A percentile compares a stretch with the other conserved stretches of the same genome.
Conservation (phyloP, 2,888 invertebrate species). For the Thymelicus lineola region DNA sequence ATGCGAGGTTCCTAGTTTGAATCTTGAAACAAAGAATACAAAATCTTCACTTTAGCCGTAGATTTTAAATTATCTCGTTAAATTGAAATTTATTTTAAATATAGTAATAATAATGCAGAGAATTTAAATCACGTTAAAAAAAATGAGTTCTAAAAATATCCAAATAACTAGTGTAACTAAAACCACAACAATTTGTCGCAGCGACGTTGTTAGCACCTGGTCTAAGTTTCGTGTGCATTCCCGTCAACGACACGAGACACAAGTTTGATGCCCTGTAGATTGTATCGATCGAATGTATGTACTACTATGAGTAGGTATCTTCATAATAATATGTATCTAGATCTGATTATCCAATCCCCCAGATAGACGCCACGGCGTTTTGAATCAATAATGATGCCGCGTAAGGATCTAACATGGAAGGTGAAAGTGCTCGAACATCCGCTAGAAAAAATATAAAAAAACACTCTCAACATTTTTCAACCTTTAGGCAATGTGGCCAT, state of each 20-base stretch:
- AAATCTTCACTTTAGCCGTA: no score
- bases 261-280: slow-evolving; percentile 52
- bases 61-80: no score
- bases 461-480: slow-evolving; percentile 73
- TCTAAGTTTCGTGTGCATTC: slow-evolving; percentile 37
- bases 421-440: slow-evolving; percentile 75
- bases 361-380: slow-evolving; percentile 57
- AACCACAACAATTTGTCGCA: neutral
- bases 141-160: no score
- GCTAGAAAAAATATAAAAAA: slow-evolving; percentile 74
- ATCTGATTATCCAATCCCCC: slow-evolving; percentile 68
- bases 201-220: slow-evolving; percentile 18
- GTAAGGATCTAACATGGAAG: slow-evolving; percentile 63
- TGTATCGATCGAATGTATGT: slow-evolving; percentile 52
- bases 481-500: slow-evolving; percentile 78
- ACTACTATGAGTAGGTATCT: slow-evolving; percentile 50
- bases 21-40: no score
- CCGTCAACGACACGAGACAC: slow-evolving; percentile 46
- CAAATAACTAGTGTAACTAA: no score
- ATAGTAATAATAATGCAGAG: no score
- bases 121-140: no score
- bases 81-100: no score
- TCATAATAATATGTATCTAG: slow-evolving; percentile 70
- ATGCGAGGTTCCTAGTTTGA: no score
- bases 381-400: slow-evolving; percentile 70